Base-by-base conservation (phyloP, 2,888 invertebrate species). In the Thera obeliscata region DNA sequence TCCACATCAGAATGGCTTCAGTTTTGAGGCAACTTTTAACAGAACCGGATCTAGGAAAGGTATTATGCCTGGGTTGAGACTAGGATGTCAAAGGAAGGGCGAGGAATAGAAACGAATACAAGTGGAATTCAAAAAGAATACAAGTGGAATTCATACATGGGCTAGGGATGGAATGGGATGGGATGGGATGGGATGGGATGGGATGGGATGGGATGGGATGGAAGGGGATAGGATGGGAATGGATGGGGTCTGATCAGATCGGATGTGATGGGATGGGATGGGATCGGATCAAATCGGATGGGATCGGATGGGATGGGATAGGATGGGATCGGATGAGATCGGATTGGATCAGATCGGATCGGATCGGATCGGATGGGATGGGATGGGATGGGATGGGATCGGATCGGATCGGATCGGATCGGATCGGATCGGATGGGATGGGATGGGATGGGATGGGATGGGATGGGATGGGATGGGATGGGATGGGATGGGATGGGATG, bases 21-120 rank as follows among this genome's bases (percentile, higher is more conserved):
- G 58, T 59, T 64, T 55, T 48, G 64, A 59, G 59, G 58, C 59
- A 64, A 64, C 64, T 64, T 64, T 58, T 8, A 54, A 12, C 2
- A 52, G 43, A 48, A 59, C 64, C 64, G 54, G 58, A 64, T 46
- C 46, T 52, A 64, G 57, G 43, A 43, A n/a, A 35, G n/a, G 7
- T n/a, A n/a, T 6, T 57, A 2, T 4, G 12, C 22, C 9, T 5
- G 4, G 33, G 1, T 3, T 2, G 2, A 55, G n/a, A 38, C 9
- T 2, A n/a, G 0, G 11, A 6, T 7, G 46, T 11, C 46, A 43
- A 11, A 55, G 33, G 54, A 55, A 22, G 5, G 35, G 1, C 1
- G 6, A n/a, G 55, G 11, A 50, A n/a, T 2, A 12, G 50, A 6
- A 22, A 6, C 12, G 50, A 50, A 22, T 22, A 22, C 22, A 22